Evolutionary conservation across 2,113 vertebrate species (phyloP), one percentile per base, ranked within the genome.

Genomic region (Fulica atra): DNA sequence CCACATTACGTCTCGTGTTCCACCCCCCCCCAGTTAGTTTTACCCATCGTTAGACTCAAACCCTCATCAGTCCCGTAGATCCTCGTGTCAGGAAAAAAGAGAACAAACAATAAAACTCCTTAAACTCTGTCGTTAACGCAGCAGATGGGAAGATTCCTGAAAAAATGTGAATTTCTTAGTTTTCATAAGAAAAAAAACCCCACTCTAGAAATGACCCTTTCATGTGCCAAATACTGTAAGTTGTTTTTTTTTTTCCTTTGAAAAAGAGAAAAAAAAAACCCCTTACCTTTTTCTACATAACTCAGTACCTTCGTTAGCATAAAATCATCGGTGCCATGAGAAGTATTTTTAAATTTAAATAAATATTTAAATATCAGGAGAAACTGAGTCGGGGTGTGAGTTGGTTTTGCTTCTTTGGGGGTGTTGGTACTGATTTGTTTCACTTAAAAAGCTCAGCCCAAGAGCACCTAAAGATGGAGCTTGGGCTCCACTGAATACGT

Each of bases 271-370:
- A 46, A 46, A 46, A 46, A 46, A 46, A n/a, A n/a, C n/a, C 44
- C 44, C 97, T 97, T 98, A 97, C 97, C 92, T 97, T 98, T 98
- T 98, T 98, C 97, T 98, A 98, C 97, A 98, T 97, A 97, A 82
- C 87, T 46, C 97, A 96, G 44, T 97, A 96, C 94, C 97, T 95
- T 97, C 98, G 97, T 96, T 97, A 98, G 97, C 98, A 97, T 97
- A 98, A 98, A 97, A 96, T 98, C 98, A 98, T 96, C 97, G 98
- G 98, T 98, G 98, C 98, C 98, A 98, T 98, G 97, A 97, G 78
- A 96, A 98, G 97, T 98, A 98, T 98, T 98, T 98, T 98, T 98
- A 97, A 98, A 98, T 54, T 96, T 90, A 98, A 98, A 98, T 98
- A 98, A 98, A 98, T 98, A 98, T 97, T 98, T 98, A 98, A 98